Conservation (phyloP, 2,888 invertebrate species). For the Drosophila pseudotalamancana region DNA sequence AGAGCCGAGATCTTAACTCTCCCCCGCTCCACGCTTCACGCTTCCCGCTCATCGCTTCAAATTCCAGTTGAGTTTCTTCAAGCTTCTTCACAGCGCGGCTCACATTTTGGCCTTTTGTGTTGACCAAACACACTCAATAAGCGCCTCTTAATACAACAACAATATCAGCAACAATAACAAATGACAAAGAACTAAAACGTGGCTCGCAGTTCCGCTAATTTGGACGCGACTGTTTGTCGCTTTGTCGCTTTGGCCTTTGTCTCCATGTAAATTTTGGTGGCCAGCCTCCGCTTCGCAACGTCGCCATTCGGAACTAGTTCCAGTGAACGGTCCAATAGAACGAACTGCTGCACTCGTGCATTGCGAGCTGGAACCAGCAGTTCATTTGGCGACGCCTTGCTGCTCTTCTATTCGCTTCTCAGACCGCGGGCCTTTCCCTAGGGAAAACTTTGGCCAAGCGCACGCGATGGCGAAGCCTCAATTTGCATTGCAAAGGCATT, state of each 20-base stretch:
- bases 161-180: too few relatives aligned
- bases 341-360: too few relatives aligned
- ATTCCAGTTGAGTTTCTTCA: slow-evolving; percentile 15
- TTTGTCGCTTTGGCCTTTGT: too few relatives aligned
- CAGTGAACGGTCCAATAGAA: too few relatives aligned
- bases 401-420: slow-evolving; percentile 33
- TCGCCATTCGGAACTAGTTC: too few relatives aligned
- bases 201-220: too few relatives aligned
- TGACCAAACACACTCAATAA: slow-evolving; percentile 5
- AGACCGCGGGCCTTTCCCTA: slow-evolving; percentile 49
- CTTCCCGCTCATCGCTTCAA: not conserved
- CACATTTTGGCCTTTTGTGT: slow-evolving; percentile 37
- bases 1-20: too few relatives aligned
- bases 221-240: too few relatives aligned
- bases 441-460: slow-evolving; percentile 42
- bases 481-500: not conserved
- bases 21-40: not conserved
- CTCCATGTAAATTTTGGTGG: too few relatives aligned
- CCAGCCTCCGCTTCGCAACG: too few relatives aligned
- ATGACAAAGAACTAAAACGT: too few relatives aligned
- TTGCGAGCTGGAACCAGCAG: not conserved
- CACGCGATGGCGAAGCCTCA: slow-evolving; percentile 49
- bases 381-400: not conserved
- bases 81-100: not conserved
- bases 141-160: too few relatives aligned